Evolutionary conservation across 2,888 invertebrate species (phyloP), one percentile per base, ranked within the genome.

Genomic region (Epinotia demarniana): DNA sequence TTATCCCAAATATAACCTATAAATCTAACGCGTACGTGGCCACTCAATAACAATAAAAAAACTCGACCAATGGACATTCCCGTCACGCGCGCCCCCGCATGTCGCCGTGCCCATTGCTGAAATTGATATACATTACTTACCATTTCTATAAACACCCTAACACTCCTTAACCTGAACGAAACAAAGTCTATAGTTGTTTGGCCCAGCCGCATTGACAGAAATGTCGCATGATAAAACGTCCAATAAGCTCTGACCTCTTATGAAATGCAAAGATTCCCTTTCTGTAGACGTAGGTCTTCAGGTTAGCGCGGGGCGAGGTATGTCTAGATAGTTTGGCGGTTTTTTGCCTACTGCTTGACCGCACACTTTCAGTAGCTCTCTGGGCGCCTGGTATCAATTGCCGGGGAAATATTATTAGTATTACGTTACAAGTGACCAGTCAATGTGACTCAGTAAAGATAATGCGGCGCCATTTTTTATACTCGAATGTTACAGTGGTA

Each of bases 31-130:
- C 84, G 79, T 80, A 80, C 84, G 86, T 83, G 90, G 89, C 89
- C 92, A 91, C 90, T 91, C 91, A 90, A 91, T 90, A 89, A 88
- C 86, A 90, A 88, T 92, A 92, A 91, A 91, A 91, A 90, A 90
- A 86, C 85, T 87, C 86, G 85, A 82, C 85, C 84, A 82, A 87
- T 88, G 85, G 84, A 84, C 85, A 93, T 92, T 92, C 92, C 63
- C 81, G 84, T 89, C 93, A 93, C 93, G 93, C 90, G 82, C 89
- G 85, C 83, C 85, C 86, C 84, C 85, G 83, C 86, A 87, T 90
- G 91, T 92, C 92, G 89, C 88, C 90, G 85, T 84, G 83, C 83
- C 90, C 89, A 91, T 90, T 91, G 87, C 90, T 89, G 90, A 93
- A 93, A 93, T 93, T 93, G 92, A 93, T 92, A 93, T 89, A 90